A percentile compares a stretch with the other conserved stretches of the same genome.
phyloP scores from a whole-genome alignment of 2,888 invertebrate genomes.

The Morpho helenor region DNA sequence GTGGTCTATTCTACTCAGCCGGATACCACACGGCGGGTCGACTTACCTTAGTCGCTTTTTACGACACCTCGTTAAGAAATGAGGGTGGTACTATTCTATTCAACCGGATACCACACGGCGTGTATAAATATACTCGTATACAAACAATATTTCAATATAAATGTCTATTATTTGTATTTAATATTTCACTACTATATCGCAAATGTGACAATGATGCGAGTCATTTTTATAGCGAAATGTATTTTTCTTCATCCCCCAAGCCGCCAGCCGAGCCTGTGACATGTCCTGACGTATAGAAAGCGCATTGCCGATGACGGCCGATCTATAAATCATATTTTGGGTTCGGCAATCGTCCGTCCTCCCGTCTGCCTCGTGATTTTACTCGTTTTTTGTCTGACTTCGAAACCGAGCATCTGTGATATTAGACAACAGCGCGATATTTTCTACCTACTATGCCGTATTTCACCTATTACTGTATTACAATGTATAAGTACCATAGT shows the following conservation, averaged over 20 bases:
- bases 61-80: too few relatives aligned
- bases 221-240: constrained; percentile 34
- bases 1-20: too few relatives aligned
- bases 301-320: constrained; percentile 71
- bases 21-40: too few relatives aligned
- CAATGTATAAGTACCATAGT: too few relatives aligned
- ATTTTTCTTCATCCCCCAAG: constrained; percentile 44
- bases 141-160: too few relatives aligned
- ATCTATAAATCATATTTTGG: constrained; percentile 76
- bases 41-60: too few relatives aligned
- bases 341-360: constrained; percentile 61
- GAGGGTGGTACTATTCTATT: too few relatives aligned
- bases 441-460: constrained; percentile 20
- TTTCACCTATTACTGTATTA: too few relatives aligned
- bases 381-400: constrained; percentile 75
- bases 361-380: constrained; percentile 58
- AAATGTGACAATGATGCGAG: constrained; percentile 14
- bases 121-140: too few relatives aligned
- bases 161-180: too few relatives aligned
- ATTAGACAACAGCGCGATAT: constrained; percentile 65
- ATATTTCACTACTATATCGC: constrained; percentile 2
- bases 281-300: constrained; percentile 67
- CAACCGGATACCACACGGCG: too few relatives aligned
- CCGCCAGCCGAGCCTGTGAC: constrained; percentile 32
- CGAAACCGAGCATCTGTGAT: constrained; percentile 53